Conservation (phyloP, 2,888 invertebrate species). For the Drosophila monieri region DNA sequence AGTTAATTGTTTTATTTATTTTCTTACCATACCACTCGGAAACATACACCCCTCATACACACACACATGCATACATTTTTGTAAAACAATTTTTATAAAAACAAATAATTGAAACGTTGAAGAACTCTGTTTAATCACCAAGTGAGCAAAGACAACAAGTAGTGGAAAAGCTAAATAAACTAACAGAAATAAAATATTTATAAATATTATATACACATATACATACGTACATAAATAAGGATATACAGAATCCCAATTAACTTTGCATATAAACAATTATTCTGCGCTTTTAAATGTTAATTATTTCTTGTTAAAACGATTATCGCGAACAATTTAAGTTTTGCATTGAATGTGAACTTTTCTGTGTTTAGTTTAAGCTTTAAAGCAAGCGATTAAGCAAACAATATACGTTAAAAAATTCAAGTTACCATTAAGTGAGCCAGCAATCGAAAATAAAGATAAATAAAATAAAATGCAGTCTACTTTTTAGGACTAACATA, state of each 20-base stretch:
- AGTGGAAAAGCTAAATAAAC: constrained; percentile 28
- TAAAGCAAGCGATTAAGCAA: constrained; percentile 39
- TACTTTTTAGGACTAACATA: not conserved
- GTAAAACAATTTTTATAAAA: constrained; percentile 74
- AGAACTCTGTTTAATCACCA: constrained; percentile 65
- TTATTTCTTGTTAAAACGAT: constrained; percentile 62
- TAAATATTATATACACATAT: constrained; percentile 32
- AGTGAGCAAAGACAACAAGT: constrained; percentile 55
- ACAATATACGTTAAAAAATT: constrained; percentile 57
- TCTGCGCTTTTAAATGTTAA: constrained; percentile 72
- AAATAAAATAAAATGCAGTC: constrained; percentile 8
- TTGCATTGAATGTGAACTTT: constrained; percentile 57
- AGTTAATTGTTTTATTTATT: constrained; percentile 83
- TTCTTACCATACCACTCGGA: constrained; percentile 22
- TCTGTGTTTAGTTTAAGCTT: constrained; percentile 59
- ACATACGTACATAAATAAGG: constrained; percentile 46
- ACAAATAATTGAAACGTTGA: constrained; percentile 37
- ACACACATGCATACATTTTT: constrained; percentile 46
- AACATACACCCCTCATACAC: constrained; percentile 23
- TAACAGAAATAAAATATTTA: constrained; percentile 39
- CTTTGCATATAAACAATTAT: constrained; percentile 52
- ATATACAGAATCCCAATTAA: constrained; percentile 44
- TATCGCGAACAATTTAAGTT: constrained; percentile 47
- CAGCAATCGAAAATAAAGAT: constrained; percentile 49
- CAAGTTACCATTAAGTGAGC: constrained; percentile 48